phyloP scores from a whole-genome alignment of 2,888 invertebrate species.

The Arenicola marina region DNA sequence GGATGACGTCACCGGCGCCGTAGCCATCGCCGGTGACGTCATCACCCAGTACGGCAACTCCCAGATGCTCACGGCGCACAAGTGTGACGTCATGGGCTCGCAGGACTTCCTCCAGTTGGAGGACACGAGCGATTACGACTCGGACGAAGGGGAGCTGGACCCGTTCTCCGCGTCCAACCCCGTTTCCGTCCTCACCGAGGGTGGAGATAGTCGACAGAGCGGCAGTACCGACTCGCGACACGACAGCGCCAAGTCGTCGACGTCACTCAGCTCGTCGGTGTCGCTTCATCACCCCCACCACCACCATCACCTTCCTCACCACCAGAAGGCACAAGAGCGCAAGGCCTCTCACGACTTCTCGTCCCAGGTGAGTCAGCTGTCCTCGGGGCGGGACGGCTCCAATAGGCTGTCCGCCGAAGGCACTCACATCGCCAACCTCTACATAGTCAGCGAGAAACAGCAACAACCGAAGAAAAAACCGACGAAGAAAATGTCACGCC shows the following conservation, averaged over 20 bases:
- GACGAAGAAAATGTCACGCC: too few relatives aligned
- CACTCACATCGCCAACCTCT: too few relatives aligned
- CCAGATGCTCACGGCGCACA: slow-evolving; percentile 24
- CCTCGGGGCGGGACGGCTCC: too few relatives aligned
- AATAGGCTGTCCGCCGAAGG: too few relatives aligned
- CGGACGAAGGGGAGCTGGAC: slow-evolving; percentile 41
- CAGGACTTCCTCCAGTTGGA: slow-evolving; percentile 38
- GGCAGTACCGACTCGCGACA: background rate
- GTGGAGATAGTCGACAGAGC: background rate
- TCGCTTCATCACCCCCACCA: too few relatives aligned
- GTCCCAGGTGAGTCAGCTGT: too few relatives aligned
- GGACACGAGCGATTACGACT: slow-evolving; percentile 56
- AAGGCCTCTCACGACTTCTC: too few relatives aligned
- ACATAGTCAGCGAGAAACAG: too few relatives aligned
- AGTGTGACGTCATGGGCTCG: slow-evolving; percentile 50
- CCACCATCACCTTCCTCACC: too few relatives aligned
- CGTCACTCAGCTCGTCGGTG: background rate
- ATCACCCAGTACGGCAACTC: background rate
- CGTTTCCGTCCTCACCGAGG: slow-evolving; percentile 29
- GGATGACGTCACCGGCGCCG: slow-evolving; percentile 3
- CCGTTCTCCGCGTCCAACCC: slow-evolving; percentile 49
- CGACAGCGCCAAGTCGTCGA: background rate
- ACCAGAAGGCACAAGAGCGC: too few relatives aligned
- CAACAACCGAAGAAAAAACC: too few relatives aligned
- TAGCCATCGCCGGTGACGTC: background rate